phyloP scores from a whole-genome alignment of 2,888 invertebrate species.

The Lochmaea crataegi region DNA sequence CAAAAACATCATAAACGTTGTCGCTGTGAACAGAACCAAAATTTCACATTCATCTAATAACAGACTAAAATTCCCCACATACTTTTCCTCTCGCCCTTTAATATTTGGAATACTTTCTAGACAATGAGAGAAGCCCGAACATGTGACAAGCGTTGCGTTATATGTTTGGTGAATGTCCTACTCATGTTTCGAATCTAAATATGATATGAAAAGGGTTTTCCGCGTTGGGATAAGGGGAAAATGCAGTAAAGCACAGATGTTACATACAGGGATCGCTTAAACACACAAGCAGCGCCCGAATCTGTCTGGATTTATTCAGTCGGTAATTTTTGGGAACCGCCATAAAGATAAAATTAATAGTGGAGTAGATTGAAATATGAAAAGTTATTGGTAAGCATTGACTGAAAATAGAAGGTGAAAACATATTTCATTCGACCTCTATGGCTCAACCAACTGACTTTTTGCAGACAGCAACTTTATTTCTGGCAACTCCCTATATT shows the following conservation, averaged over 20 bases:
- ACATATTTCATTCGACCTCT: too few relatives aligned
- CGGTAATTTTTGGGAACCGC: not conserved
- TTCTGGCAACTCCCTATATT: too few relatives aligned
- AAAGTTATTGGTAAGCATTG: too few relatives aligned
- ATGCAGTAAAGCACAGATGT: conserved; percentile 34
- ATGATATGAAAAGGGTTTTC: conserved; percentile 35
- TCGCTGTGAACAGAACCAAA: conserved; percentile 16
- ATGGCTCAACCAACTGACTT: too few relatives aligned
- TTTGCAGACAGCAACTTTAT: too few relatives aligned
- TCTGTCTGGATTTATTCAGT: not conserved
- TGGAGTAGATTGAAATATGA: too few relatives aligned
- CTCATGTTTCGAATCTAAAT: conserved; percentile 37
- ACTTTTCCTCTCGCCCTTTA: conserved; percentile 31
- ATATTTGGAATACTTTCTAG: conserved; percentile 31
- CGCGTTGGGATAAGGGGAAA: not conserved
- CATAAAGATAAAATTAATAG: too few relatives aligned
- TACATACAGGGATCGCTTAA: conserved; percentile 26
- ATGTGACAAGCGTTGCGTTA: conserved; percentile 18
- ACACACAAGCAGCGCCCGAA: not conserved
- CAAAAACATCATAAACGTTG: conserved; percentile 3
- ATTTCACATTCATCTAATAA: conserved; percentile 28
- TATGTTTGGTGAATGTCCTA: conserved; percentile 25
- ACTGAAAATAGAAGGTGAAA: too few relatives aligned
- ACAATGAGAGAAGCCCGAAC: conserved; percentile 29
- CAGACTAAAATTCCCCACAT: conserved; percentile 30